Evolutionary conservation across 1,140 invertebrate species (phyloP), one percentile per base, ranked within the genome.

Genomic region (Macrobrachium nipponense): DNA sequence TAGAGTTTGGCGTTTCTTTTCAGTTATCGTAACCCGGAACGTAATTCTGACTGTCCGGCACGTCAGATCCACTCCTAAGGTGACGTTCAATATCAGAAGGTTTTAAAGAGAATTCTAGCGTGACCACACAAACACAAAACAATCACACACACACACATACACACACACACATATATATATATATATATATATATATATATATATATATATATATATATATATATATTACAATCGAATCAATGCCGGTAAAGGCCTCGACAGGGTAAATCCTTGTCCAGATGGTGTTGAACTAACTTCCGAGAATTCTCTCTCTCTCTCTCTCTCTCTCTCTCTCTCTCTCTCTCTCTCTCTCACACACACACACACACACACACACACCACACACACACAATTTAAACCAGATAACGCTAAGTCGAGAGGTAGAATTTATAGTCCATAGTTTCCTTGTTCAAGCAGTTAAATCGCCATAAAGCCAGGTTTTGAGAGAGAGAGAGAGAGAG

Each of bases 281-380:
- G 58, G 68, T 73, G 80, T 58, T 68, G 79, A 82, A 70, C 66
- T 20, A 70, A 23, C 36, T 23, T 70, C 5, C 66, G 20, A 70
- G 36, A 23, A 5, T 51, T 73, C 72, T 73, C 72, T 73, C 72
- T 73, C 72, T 73, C 70, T 73, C 70, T 27, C 23, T 27, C 23
- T 27, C 23, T 27, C n/a, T 73, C 72, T 73, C 72, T 73, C 72
- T 73, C 72, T 73, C 72, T 73, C 72, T 73, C 72, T 73, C 72
- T 73, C 72, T 73, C 72, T 73, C 72, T 43, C 72, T 73, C 27
- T 43, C 27, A 5, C 27, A 36, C 72, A 2, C 27, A 2, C 27
- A 2, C 27, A 2, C 27, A 2, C 27, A 2, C 27, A 2, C 27
- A 2, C 68, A 72, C 68, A 72, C 68, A 72, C 68, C 68, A 72